A percentile compares a stretch with the other conserved stretches of the same genome.
phyloP scores from a whole-genome alignment of 2,113 vertebrate species.

The Myrmophylax atrothorax region DNA sequence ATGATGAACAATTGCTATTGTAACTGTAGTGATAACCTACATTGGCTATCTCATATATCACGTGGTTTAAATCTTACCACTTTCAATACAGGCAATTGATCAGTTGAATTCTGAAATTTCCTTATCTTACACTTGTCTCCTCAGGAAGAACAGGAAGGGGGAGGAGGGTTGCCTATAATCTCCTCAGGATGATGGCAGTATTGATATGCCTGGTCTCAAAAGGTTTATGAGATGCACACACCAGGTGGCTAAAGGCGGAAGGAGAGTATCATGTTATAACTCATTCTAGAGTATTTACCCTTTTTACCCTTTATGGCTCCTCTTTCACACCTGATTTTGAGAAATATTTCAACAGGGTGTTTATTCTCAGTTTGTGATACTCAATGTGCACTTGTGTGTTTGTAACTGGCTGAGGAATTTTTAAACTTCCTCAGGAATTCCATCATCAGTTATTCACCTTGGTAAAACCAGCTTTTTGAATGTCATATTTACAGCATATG shows the following conservation, averaged over 20 bases:
- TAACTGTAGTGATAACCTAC: conserved; percentile 58
- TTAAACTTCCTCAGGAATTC: not conserved
- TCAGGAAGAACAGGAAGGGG: not conserved
- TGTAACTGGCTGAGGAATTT: not conserved
- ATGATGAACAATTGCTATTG: conserved; percentile 55
- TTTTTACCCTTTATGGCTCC: not conserved
- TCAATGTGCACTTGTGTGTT: not conserved
- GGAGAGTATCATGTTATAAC: not conserved
- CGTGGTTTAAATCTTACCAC: conserved; percentile 45
- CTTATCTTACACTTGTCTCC: conserved; percentile 28
- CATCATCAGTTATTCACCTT: not conserved
- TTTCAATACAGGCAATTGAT: conserved; percentile 52
- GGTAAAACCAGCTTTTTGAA: not conserved
- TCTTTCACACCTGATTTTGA: not conserved
- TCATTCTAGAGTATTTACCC: not conserved
- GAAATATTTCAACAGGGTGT: not conserved
- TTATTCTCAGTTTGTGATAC: not conserved
- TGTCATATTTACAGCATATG: not conserved
- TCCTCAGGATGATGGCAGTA: not conserved
- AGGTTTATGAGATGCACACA: not conserved
- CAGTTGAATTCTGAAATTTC: conserved; percentile 39
- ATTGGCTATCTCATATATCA: conserved; percentile 43
- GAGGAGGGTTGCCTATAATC: not conserved
- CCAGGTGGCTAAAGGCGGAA: not conserved
- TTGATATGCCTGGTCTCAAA: not conserved